Evolutionary conservation across 2,888 invertebrate genomes (phyloP).

Genomic region (Argyresthia goedartella): DNA sequence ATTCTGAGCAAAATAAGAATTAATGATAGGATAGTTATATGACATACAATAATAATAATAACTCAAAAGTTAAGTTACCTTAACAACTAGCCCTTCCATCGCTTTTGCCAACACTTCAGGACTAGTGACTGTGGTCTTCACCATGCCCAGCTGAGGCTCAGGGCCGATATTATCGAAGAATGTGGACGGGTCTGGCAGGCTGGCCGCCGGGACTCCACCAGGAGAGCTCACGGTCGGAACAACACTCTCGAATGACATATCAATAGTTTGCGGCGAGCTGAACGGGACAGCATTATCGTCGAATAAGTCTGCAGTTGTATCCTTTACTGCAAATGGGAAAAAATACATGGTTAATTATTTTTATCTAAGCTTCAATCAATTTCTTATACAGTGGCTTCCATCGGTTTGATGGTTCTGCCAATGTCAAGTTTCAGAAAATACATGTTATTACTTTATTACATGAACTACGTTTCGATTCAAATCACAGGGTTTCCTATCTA

Average conservation of each 20-base stretch:
- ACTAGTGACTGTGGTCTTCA: constrained; percentile 30
- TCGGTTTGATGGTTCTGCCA: too few species aligned
- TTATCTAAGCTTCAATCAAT: too few species aligned
- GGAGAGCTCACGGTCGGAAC: constrained; percentile 46
- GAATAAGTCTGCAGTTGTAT: constrained; percentile 29
- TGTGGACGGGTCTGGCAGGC: constrained; percentile 59
- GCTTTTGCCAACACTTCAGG: constrained; percentile 40
- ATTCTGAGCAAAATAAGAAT: too few species aligned
- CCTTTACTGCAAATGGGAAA: constrained; percentile 19
- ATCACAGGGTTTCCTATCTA: too few species aligned
- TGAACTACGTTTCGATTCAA: too few species aligned
- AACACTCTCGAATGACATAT: constrained; percentile 39
- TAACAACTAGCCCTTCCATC: constrained; percentile 47
- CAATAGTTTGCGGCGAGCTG: constrained; percentile 31
- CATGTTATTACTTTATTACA: too few species aligned
- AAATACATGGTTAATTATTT: constrained; percentile 6
- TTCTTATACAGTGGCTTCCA: too few species aligned
- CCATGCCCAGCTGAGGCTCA: constrained; percentile 36
- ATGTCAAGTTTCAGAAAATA: too few species aligned
- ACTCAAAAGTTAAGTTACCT: constrained; percentile 24
- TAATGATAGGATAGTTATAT: constrained; percentile 8
- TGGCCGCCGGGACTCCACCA: constrained; percentile 42
- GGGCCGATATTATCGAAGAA: constrained; percentile 64
- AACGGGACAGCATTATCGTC: constrained; percentile 38
- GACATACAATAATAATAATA: too few species aligned